phyloP scores from a whole-genome alignment of 2,113 vertebrate genomes.

The Australoheros scitulus region DNA sequence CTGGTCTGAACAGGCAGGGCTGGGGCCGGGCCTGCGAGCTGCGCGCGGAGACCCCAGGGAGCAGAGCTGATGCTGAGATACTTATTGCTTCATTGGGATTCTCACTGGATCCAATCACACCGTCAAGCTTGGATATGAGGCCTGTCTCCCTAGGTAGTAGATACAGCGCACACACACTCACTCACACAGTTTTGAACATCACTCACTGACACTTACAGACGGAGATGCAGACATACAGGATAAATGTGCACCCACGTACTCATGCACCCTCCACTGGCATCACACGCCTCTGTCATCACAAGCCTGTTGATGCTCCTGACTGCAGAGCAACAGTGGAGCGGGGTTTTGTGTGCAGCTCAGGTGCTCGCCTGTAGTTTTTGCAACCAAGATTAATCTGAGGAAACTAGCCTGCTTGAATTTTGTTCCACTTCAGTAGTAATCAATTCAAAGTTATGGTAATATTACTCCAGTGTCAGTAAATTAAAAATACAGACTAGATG shows the following conservation, averaged over 20 bases:
- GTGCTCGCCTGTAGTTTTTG: background rate
- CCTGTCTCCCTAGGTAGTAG: constrained; percentile 38
- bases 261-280: background rate
- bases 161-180: background rate
- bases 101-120: constrained; percentile 65
- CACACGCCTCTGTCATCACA: constrained; percentile 16
- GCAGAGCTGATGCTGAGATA: constrained; percentile 23
- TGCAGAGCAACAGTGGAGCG: constrained; percentile 13
- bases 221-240: constrained; percentile 16
- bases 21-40: constrained; percentile 19
- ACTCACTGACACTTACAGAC: constrained; percentile 39
- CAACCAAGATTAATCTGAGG: background rate
- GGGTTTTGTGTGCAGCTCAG: constrained; percentile 34
- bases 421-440: constrained; percentile 38
- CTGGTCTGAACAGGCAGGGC: constrained; percentile 22
- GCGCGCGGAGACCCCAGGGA: background rate
- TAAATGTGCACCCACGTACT: constrained; percentile 29
- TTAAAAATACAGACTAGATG: background rate
- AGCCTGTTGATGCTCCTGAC: constrained; percentile 42
- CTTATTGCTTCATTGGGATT: constrained; percentile 72
- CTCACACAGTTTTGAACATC: background rate
- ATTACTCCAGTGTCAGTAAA: background rate
- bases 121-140: constrained; percentile 50
- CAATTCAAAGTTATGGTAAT: constrained; percentile 25
- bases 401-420: constrained; percentile 3